Evolutionary conservation across 2,113 vertebrate species (phyloP), one percentile per base, ranked within the genome.

Genomic region (Chinchilla lanigera): DNA sequence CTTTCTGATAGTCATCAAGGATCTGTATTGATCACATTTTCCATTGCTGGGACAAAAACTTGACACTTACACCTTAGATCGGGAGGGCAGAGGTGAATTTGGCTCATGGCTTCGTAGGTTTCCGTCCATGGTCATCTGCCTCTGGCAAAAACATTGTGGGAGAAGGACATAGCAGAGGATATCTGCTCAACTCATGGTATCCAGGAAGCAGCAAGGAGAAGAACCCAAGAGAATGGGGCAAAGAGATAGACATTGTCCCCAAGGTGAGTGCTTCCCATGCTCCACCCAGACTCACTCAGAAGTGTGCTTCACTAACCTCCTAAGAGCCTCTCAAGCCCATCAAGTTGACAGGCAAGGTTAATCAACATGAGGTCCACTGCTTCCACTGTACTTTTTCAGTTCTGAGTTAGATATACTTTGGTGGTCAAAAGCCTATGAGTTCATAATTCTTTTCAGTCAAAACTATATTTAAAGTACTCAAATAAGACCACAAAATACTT

Each of bases 371-470:
- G 17, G 28, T 50, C 33, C 12, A 54, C 4, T 56, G 3, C 0
- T 67, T 50, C 20, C 28, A 35, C 12, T 65, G 16, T 24, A 88
- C 38, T 54, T 86, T 85, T 85, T 90, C 63, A 87, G 30, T 56
- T 30, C 47, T 63, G n/a, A 98, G 86, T 88, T 90, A 77, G 80
- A 63, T 61, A 50, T 35, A 83, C n/a, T 52, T 61, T 47, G 33
- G 11, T 63, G 12, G 35, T 22, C 75, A 75, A 47, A 92, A 67
- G 16, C 4, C 44, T 89, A 1, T 22, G 38, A 95, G 35, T 78
- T 90, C 77, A 77, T n/a, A 71, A 71, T 41, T 80, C 69, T 47
- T 93, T 93, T 88, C 28, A 54, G n/a, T 90, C 60, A 91, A 96
- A 94, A 33, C 52, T 71, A n/a, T 38, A 73, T 52, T 86, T 75